Evolutionary conservation across 2,113 vertebrate species (phyloP), one percentile per base, ranked within the genome.

Genomic region (Psittacula cyanocephala): DNA sequence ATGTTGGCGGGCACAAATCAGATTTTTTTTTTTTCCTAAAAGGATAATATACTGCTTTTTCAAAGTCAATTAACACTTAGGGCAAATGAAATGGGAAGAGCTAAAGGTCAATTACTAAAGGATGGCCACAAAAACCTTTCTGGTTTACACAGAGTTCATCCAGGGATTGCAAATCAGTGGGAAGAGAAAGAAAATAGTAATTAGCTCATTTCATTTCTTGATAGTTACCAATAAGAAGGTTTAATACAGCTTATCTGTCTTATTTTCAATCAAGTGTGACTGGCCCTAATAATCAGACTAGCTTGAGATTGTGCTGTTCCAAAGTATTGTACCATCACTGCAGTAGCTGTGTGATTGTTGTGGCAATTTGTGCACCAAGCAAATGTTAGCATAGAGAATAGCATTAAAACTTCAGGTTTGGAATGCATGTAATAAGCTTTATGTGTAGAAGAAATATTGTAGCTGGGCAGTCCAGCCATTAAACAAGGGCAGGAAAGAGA

Each of bases 61-160:
- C 98, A 98, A 98, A 98, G 98, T 98, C 98, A 98, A 98, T 98
- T 98, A 98, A 98, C 98, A 98, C 97, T 96, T 95, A 97, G 97
- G 97, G 98, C 97, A 97, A 97, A 97, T 96, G 97, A 97, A 98
- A 98, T 91, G 84, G 96, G 97, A 93, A 97, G 97, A 98, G 97
- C 92, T 97, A 97, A 98, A 98, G 98, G 98, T 98, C 98, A 98
- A 96, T 98, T 97, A 97, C 97, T 96, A 91, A 97, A 97, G 97
- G 96, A 96, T 88, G 87, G 93, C 94, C 97, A 97, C 91, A 93
- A 83, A 97, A 97, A 81, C 94, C 93, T 96, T 97, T 93, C 89
- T 80, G 91, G 96, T 97, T 97, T 97, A 94, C 95, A 93, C 91
- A 95, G 94, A 37, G 59, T 97, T 97, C 96, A 97, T 96, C 91